Evolutionary conservation across 2,797 vertebrate genomes (phyloP), one percentile per base, ranked within the genome.

Genomic region (Oryzias sinensis): DNA sequence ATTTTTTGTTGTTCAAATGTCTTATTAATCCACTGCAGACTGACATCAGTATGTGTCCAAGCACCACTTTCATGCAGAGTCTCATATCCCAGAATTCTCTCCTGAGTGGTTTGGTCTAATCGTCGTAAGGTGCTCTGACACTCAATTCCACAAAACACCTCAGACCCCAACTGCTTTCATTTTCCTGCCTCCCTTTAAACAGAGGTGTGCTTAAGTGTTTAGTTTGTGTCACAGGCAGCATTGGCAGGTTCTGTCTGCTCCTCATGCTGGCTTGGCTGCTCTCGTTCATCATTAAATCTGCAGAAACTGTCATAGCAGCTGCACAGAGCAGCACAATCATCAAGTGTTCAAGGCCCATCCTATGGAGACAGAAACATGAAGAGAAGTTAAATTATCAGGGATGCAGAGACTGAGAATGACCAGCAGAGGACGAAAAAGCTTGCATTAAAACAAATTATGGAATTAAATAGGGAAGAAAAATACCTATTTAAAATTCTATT

Each of bases 61-160:
- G 93, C 94, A 52, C 94, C 95, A 0, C 97, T 95, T 66, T 94
- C 93, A 56, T 93, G 94, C 75, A 96, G 14, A 0, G 95, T 97
- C 84, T 98, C 95, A 2, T 94, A 97, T 29, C 95, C 94, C 53
- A 97, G 90, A 43, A 91, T 79, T 37, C 89, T 86, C 74, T 97
- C 95, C 73, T 94, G 82, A 33, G 95, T 92, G 5, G 74, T 70
- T 48, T 83, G 81, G 66, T 85, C 91, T 41, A 92, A 78, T 17
- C 76, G 51, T 0, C 92, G 91, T 6, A 91, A 60, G 8, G 72
- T 72, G 14, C 81, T 88, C 74, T 94, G 95, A 76, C 94, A 96
- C 74, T 95, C 94, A 1, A 95, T 96, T 56, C 94, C 95, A 70
- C 95, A 97, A 5, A 85, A 76, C 0, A 4, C 45, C 43, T 54